phyloP scores from a whole-genome alignment of 1,140 invertebrate genomes.

The Melipona quadrifasciata region DNA sequence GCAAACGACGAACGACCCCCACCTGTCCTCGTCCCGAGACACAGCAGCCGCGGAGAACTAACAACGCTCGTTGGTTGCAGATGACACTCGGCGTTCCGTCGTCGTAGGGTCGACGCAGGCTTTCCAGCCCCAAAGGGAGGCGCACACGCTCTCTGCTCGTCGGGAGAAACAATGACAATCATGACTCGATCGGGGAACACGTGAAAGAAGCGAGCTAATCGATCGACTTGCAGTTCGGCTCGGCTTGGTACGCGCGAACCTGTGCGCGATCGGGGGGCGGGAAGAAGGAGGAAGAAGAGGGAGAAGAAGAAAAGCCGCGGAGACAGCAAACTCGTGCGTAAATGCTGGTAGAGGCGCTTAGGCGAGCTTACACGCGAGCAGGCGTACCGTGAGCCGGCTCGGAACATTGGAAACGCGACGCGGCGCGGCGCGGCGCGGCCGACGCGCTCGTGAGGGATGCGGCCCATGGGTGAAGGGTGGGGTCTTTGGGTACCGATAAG shows the following conservation, averaged over 20 bases:
- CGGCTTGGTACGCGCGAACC: neutral
- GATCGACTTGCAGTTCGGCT: neutral
- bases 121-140: neutral
- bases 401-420: neutral
- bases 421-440: neutral
- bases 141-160: neutral
- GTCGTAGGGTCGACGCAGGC: constrained; percentile 60
- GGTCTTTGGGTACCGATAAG: constrained; percentile 65
- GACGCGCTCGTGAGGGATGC: constrained; percentile 52
- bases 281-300: neutral
- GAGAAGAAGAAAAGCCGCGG: neutral
- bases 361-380: constrained; percentile 15
- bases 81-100: constrained; percentile 58
- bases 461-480: constrained; percentile 58
- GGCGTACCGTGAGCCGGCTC: neutral
- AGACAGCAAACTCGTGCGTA: neutral
- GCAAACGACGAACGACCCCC: neutral
- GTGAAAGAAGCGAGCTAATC: neutral
- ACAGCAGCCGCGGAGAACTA: constrained; percentile 8
- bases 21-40: no score
- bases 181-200: neutral
- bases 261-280: no score
- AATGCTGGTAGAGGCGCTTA: constrained; percentile 21
- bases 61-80: constrained; percentile 56
- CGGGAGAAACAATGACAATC: neutral